Conservation (phyloP, 1,140 invertebrate genomes). For the Lordiphosa stackelbergi region DNA sequence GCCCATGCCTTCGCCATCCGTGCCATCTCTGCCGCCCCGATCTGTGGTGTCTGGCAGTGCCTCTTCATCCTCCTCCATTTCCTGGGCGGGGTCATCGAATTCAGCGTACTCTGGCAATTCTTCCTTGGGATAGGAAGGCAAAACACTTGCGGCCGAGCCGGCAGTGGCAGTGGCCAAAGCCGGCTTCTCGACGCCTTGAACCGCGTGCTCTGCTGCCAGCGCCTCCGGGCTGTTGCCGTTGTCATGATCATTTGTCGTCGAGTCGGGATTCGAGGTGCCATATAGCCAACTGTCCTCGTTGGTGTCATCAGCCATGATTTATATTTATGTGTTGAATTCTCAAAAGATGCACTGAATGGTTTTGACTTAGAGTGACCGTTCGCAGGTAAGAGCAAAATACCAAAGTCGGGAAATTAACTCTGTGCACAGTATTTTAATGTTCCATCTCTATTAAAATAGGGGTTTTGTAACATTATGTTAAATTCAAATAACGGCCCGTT, state of each 20-base stretch:
- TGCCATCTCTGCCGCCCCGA: constrained; percentile 5
- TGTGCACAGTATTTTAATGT: no score
- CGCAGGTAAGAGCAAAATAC: not conserved
- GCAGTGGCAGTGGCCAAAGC: constrained; percentile 7
- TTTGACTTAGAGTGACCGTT: not conserved
- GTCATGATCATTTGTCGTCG: constrained; percentile 61
- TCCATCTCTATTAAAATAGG: no score
- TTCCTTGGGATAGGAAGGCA: constrained; percentile 42
- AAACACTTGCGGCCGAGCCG: not conserved
- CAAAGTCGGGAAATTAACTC: not conserved
- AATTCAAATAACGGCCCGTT: no score
- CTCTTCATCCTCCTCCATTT: constrained; percentile 75
- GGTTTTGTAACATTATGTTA: constrained; percentile 2
- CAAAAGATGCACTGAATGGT: constrained; percentile 1
- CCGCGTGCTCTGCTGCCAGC: constrained; percentile 60
- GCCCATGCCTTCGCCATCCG: constrained; percentile 12
- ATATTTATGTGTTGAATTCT: constrained; percentile 1
- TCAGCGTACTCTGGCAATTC: constrained; percentile 55
- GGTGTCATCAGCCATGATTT: constrained; percentile 79
- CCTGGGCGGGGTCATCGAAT: constrained; percentile 71
- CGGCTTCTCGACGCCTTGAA: constrained; percentile 57
- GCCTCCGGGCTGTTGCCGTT: constrained; percentile 39
- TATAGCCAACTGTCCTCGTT: constrained; percentile 88
- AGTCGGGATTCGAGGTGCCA: constrained; percentile 81
- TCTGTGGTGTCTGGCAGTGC: constrained; percentile 67